A percentile compares a stretch with the other conserved stretches of the same genome.
These are phyloP conservation scores for Elysia crispata DNA, from an alignment of 2,888 invertebrate genomes.

Conservation along the genomic window DNA sequence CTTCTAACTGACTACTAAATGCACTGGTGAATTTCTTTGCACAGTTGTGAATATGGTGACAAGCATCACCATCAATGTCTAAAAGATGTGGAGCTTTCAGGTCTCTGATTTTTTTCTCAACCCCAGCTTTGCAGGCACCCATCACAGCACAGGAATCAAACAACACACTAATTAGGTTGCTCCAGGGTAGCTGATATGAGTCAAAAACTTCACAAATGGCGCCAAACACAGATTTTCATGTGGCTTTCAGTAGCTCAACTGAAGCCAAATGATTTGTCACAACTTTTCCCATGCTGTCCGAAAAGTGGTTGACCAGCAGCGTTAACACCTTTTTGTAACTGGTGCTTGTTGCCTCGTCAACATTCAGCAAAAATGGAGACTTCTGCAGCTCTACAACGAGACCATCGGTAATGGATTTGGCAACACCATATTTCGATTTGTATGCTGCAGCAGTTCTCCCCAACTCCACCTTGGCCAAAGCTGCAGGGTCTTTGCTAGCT, in stretches of 20 bases:
- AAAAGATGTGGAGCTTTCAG: constrained; percentile 21
- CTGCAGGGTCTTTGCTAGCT: background rate
- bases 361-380: constrained; percentile 1
- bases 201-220: constrained; percentile 29
- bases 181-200: constrained; percentile 3
- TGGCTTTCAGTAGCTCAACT: constrained; percentile 11
- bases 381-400: background rate
- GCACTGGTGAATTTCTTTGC: background rate
- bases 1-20: background rate
- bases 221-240: constrained; percentile 1
- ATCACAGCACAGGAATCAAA: constrained; percentile 36
- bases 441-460: constrained; percentile 21
- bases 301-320: constrained; percentile 27
- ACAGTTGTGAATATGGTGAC: constrained; percentile 11
- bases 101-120: constrained; percentile 9
- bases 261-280: constrained; percentile 23
- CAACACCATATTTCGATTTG: constrained; percentile 21
- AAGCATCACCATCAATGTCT: constrained; percentile 27
- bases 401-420: constrained; percentile 4
- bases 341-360: constrained; percentile 29
- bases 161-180: constrained; percentile 15
- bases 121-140: constrained; percentile 19
- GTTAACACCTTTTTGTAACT: constrained; percentile 23
- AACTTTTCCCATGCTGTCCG: background rate
- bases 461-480: constrained; percentile 23